Conservation (phyloP, 35 echinoderm and acorn worm species). For the Antedon bifida region DNA sequence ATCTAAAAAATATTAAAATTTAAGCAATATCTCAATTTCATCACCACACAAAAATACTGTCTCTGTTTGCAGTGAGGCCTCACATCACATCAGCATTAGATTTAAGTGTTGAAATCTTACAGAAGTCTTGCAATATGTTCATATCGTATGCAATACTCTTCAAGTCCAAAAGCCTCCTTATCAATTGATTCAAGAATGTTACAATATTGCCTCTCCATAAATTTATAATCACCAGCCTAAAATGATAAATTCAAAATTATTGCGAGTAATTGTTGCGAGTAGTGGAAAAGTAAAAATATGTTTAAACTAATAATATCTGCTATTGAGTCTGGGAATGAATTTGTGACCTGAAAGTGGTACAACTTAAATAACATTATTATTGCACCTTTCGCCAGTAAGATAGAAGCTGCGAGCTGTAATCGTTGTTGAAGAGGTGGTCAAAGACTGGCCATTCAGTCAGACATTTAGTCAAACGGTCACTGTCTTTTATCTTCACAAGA, state of each 20-base stretch:
- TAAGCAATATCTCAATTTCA: background rate
- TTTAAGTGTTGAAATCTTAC: slow-evolving; percentile 16
- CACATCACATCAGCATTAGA: too few relatives aligned
- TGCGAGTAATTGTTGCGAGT: too few relatives aligned
- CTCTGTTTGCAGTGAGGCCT: too few relatives aligned
- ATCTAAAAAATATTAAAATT: background rate
- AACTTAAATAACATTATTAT: too few relatives aligned
- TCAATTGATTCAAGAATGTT: slow-evolving; percentile 9
- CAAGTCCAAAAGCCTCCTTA: background rate
- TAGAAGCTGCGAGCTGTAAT: slow-evolving; percentile 69
- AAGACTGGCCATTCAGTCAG: slow-evolving; percentile 80
- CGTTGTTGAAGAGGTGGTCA: slow-evolving; percentile 34
- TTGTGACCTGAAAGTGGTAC: too few relatives aligned
- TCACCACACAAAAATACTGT: too few relatives aligned
- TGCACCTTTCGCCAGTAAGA: slow-evolving; percentile 75
- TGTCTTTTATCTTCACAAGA: slow-evolving; percentile 69
- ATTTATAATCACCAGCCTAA: slow-evolving; percentile 22
- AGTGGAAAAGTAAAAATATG: too few relatives aligned
- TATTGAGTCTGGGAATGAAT: too few relatives aligned
- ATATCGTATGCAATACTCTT: slow-evolving; percentile 1
- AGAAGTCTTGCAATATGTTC: slow-evolving; percentile 14
- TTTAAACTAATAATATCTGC: background rate
- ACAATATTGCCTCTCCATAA: slow-evolving; percentile 6
- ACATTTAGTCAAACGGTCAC: slow-evolving; percentile 33
- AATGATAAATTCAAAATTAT: background rate